A percentile compares a stretch with the other conserved stretches of the same genome.
Evolutionary conservation across 2,797 vertebrate species (phyloP).

Genomic region (Sebastiscus tertius): DNA sequence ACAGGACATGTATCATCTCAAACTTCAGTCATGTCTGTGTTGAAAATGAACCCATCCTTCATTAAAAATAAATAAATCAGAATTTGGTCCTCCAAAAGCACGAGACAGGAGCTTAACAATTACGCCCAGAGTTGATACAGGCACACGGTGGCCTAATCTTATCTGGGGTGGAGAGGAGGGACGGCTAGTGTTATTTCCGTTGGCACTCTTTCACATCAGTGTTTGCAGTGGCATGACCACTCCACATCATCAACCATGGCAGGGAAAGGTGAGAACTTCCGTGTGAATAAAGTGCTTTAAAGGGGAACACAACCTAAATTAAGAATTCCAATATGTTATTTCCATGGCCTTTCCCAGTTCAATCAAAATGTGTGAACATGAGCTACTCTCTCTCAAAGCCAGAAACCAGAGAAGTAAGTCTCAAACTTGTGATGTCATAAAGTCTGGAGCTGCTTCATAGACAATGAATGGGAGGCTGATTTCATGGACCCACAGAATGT

Average conservation of each 20-base stretch:
- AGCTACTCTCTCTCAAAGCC: too few relatives aligned
- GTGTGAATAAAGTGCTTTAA: conserved; percentile 53
- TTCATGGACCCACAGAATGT: too few relatives aligned
- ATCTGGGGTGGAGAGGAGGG: conserved; percentile 52
- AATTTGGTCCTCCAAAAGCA: not conserved
- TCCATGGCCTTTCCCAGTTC: too few relatives aligned
- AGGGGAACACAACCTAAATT: too few relatives aligned
- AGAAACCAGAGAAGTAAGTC: too few relatives aligned
- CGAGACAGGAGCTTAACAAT: conserved; percentile 36
- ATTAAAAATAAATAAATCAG: not conserved
- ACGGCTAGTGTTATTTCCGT: conserved; percentile 75
- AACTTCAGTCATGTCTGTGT: not conserved
- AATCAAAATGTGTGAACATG: too few relatives aligned
- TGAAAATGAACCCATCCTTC: not conserved
- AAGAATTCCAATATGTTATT: too few relatives aligned
- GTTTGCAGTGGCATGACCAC: conserved; percentile 64
- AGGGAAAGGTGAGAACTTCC: conserved; percentile 36
- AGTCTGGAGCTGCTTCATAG: too few relatives aligned
- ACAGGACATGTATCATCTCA: not conserved
- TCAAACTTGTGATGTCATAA: too few relatives aligned
- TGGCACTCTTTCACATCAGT: conserved; percentile 61
- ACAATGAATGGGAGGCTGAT: too few relatives aligned
- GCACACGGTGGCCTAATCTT: conserved; percentile 56
- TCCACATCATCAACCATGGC: conserved; percentile 31
- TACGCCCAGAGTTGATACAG: conserved; percentile 46